Conservation (phyloP, 2,797 vertebrate genomes). For the Hippoglossus hippoglossus region DNA sequence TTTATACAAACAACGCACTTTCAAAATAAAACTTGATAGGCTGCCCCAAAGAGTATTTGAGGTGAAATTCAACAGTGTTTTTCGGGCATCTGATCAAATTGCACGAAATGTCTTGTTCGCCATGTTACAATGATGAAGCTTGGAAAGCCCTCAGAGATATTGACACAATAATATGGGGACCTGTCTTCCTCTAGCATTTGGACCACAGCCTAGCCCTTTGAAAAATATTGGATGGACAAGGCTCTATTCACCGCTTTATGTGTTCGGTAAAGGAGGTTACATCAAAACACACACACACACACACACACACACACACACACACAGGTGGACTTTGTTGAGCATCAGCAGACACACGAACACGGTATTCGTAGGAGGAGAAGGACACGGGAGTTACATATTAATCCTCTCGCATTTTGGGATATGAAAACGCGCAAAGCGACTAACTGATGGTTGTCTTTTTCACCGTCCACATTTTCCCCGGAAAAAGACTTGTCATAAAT, state of each 20-base stretch:
- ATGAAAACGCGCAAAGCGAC: constrained; percentile 26
- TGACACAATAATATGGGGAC: constrained; percentile 26
- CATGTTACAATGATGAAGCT: not conserved
- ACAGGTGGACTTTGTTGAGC: not conserved
- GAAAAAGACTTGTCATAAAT: constrained; percentile 66
- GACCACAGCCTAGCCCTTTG: constrained; percentile 31
- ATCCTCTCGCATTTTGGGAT: constrained; percentile 25
- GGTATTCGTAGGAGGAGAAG: not conserved
- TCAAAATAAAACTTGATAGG: too few relatives aligned
- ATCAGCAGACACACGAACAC: constrained; percentile 9
- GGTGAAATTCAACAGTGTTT: not conserved
- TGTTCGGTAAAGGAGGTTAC: not conserved
- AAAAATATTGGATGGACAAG: constrained; percentile 40
- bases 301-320: not conserved
- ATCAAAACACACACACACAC: too few relatives aligned
- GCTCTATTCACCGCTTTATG: not conserved
- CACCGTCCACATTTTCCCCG: constrained; percentile 41
- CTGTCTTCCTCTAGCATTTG: constrained; percentile 43
- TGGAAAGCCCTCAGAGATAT: constrained; percentile 48
- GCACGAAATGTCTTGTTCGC: constrained; percentile 29
- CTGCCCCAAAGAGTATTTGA: constrained; percentile 9
- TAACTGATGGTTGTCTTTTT: constrained; percentile 18
- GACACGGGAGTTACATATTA: constrained; percentile 15
- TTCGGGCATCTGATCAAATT: constrained; percentile 13
- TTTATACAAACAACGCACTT: constrained; percentile 14